phyloP scores from a whole-genome alignment of 2,888 invertebrate genomes.

The Parnassius mnemosyne region DNA sequence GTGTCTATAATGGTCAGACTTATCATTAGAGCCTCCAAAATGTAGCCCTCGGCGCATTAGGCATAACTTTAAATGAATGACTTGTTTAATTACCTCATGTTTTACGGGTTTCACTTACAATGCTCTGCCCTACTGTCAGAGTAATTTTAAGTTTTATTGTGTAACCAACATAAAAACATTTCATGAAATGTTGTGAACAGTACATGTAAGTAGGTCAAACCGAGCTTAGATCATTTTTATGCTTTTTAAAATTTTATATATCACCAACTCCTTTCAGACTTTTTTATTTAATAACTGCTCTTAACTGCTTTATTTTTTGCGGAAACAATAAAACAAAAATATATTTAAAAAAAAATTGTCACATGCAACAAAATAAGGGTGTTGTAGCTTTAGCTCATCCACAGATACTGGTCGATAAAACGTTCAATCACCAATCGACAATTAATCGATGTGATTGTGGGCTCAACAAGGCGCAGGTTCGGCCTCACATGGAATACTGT shows the following conservation, averaged over 20 bases:
- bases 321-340: no score
- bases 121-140: constrained; percentile 15
- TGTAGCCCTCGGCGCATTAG: constrained; percentile 15
- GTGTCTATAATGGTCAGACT: constrained; percentile 6
- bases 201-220: constrained; percentile 21
- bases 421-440: no score
- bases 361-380: no score
- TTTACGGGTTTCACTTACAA: constrained; percentile 10
- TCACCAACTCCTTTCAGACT: neutral
- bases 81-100: constrained; percentile 25
- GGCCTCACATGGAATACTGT: no score
- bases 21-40: constrained; percentile 20
- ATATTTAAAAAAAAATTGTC: no score
- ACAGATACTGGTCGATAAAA: no score
- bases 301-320: no score
- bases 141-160: constrained; percentile 21
- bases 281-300: neutral
- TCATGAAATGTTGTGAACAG: constrained; percentile 14
- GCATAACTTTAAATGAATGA: constrained; percentile 25
- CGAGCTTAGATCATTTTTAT: constrained; percentile 13
- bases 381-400: no score
- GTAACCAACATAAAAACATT: constrained; percentile 12
- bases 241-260: neutral
- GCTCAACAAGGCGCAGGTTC: no score
- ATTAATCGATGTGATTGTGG: no score